Conservation (phyloP, 1,140 invertebrate species). For the Coelopa frigida region DNA sequence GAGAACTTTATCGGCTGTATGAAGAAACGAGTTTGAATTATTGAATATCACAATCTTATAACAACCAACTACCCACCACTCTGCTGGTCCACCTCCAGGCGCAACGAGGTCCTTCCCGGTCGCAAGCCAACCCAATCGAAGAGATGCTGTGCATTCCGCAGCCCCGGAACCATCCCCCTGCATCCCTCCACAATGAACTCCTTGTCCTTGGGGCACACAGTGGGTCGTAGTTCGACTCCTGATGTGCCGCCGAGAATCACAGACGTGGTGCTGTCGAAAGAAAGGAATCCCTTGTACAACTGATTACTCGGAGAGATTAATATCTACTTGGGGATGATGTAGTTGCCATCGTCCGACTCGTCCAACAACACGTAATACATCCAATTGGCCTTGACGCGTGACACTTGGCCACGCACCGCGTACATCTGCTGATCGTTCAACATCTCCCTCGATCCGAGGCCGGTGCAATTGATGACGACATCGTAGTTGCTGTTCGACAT, state of each 20-base stretch:
- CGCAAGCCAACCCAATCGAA: slow-evolving; percentile 66
- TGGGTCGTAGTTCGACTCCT: slow-evolving; percentile 57
- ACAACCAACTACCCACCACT: slow-evolving; percentile 11
- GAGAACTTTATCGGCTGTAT: no score
- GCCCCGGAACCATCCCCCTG: slow-evolving; percentile 50
- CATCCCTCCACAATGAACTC: slow-evolving; percentile 60
- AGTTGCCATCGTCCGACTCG: slow-evolving; percentile 53
- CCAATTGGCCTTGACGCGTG: slow-evolving; percentile 58
- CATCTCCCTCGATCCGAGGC: slow-evolving; percentile 53
- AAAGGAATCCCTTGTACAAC: not conserved
- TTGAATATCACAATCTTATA: not conserved
- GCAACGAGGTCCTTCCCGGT: slow-evolving; percentile 56
- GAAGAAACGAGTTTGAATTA: no score
- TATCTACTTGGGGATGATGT: slow-evolving; percentile 67
- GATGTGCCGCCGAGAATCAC: slow-evolving; percentile 69
- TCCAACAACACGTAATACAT: slow-evolving; percentile 51
- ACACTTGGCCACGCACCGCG: slow-evolving; percentile 65
- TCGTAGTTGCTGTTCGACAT: slow-evolving; percentile 49
- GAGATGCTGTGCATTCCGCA: slow-evolving; percentile 49
- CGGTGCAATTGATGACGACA: slow-evolving; percentile 67
- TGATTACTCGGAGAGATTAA: no score
- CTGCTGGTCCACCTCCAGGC: slow-evolving; percentile 59
- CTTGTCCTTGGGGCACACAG: slow-evolving; percentile 50
- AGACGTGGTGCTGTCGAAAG: slow-evolving; percentile 48
- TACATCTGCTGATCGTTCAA: slow-evolving; percentile 51